Base-by-base conservation (phyloP, 1,140 invertebrate genomes). In the Zaprionus ornatus region DNA sequence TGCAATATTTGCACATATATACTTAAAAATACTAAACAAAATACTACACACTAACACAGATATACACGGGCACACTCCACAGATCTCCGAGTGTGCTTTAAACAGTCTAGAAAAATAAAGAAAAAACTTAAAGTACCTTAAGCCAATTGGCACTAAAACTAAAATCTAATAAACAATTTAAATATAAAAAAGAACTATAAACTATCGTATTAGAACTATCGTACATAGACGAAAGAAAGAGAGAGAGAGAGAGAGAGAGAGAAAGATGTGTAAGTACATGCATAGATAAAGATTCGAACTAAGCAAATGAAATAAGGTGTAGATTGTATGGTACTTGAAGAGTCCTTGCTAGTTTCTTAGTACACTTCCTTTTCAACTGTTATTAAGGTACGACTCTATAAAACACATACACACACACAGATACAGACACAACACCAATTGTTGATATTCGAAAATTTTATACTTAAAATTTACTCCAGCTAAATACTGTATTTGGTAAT, bases 81-180 rank as follows among this genome's bases (percentile, higher is more conserved):
- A 63, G 59, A 78, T 73, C 74, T 37, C 69, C 81, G 66, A 81
- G 82, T 74, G 82, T 78, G 74, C 74, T 79, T 82, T 40, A 40
- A 4, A 23, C 54, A 59, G 21, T 25, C 52, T 55, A 76, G 59
- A 67, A 71, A 72, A 72, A 64, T 63, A 74, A 78, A 69, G 71
- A 77, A 86, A 66, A 77, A 90, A 90, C 85, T 90, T 90, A 90
- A 80, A 91, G 88, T 91, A 91, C 88, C 88, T 91, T 91, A 91
- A 91, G 88, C 88, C 88, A 91, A 91, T 91, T 91, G 88, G 87
- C 87, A 91, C 80, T 90, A 90, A 90, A 88, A 88, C 81, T 81
- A 80, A 84, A 74, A 75, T 83, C 77, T 90, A 86, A 91, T 63
- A 74, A 82, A 73, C 42, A 73, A 70, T 64, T 77, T 66, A 78